Evolutionary conservation across 30 jellyfish, hydroid and myxozoan genomes (phyloP).

Genomic region (Aurelia sp.): DNA sequence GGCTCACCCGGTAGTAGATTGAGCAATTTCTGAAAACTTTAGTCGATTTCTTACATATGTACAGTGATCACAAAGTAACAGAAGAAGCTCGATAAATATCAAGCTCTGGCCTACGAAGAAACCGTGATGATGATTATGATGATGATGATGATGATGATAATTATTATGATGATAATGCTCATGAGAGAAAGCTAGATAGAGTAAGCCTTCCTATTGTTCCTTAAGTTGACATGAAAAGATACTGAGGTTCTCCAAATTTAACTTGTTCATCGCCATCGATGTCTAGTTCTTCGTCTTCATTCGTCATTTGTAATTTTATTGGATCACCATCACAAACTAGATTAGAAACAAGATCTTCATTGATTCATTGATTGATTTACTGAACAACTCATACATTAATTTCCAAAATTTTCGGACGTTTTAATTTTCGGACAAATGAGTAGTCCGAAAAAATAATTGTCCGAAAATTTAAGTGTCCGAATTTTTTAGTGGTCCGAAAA

Average conservation of each 20-base stretch:
- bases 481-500: too few relatives aligned
- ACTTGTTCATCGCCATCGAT: slow-evolving; percentile 79
- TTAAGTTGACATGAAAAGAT: slow-evolving; percentile 62
- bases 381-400: background rate
- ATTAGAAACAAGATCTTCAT: background rate
- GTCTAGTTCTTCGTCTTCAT: slow-evolving; percentile 93
- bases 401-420: too few relatives aligned
- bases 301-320: slow-evolving; percentile 80
- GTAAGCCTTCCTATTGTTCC: background rate
- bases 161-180: background rate
- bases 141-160: background rate
- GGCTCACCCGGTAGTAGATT: too few relatives aligned
- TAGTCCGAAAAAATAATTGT: too few relatives aligned
- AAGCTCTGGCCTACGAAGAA: too few relatives aligned
- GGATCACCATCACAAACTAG: slow-evolving; percentile 87
- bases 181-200: background rate
- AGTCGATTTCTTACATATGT: too few relatives aligned
- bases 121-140: too few relatives aligned
- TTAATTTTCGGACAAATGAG: too few relatives aligned
- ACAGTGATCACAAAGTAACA: too few relatives aligned
- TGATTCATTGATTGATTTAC: background rate
- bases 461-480: too few relatives aligned
- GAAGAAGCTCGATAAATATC: too few relatives aligned
- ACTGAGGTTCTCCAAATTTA: slow-evolving; percentile 84
- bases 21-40: too few relatives aligned